These are phyloP conservation scores for Agrochola macilenta DNA, from an alignment of 2,888 invertebrate species.

Conservation along the genomic window DNA sequence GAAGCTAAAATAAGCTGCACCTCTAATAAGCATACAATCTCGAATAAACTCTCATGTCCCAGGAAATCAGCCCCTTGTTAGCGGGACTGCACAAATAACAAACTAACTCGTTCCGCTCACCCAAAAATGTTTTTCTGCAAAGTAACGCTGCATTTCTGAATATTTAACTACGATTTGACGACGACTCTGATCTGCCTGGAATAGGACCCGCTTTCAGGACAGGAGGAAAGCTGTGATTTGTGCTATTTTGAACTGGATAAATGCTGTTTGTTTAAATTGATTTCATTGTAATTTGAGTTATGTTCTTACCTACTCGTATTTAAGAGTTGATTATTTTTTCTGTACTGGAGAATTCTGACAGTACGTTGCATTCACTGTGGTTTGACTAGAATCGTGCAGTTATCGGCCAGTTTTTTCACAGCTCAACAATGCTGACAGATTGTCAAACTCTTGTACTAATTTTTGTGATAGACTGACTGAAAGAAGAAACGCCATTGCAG, in stretches of 20 bases:
- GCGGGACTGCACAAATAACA: slow-evolving; percentile 25
- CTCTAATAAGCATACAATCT: slow-evolving; percentile 1
- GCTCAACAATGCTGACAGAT: not conserved
- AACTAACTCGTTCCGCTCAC: not conserved
- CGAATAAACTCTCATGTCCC: not conserved
- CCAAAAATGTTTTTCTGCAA: slow-evolving; percentile 40
- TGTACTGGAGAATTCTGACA: not conserved
- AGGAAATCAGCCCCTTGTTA: slow-evolving; percentile 28
- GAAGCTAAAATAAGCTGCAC: not conserved
- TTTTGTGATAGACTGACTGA: not conserved
- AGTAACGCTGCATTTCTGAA: slow-evolving; percentile 38
- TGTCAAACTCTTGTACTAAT: not conserved
- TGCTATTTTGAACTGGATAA: not conserved
- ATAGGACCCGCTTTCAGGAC: slow-evolving; percentile 22
- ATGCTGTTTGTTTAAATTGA: not conserved
- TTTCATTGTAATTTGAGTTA: not conserved
- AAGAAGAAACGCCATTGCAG: not conserved
- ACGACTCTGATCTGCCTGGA: slow-evolving; percentile 15
- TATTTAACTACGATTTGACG: slow-evolving; percentile 53
- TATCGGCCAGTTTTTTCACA: too few species aligned
- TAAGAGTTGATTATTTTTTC: not conserved
- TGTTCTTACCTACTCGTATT: not conserved
- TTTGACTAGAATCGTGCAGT: not conserved
- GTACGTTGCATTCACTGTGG: not conserved
- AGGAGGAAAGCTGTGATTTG: not conserved